Percentiles rank a stretch among this genome's conserved stretches.
phyloP scores from a whole-genome alignment of 1,140 invertebrate genomes.

The Papilio xuthus region DNA sequence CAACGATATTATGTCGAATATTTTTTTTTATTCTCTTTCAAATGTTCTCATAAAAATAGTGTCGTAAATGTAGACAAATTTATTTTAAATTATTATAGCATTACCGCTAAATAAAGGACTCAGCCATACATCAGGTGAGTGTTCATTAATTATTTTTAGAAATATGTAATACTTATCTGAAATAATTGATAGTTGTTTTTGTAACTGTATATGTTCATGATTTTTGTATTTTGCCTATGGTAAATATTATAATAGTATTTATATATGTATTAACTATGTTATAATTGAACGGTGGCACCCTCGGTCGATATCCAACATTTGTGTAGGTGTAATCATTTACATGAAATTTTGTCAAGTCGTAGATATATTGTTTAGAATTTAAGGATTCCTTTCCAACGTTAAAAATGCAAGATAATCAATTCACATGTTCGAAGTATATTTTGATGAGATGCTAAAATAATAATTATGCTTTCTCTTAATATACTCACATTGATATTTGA shows the following conservation, averaged over 20 bases:
- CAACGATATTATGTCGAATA: conserved; percentile 56
- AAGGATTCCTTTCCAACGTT: background rate
- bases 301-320: conserved; percentile 44
- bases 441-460: conserved; percentile 42
- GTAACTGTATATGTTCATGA: conserved; percentile 52
- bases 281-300: conserved; percentile 33
- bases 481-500: conserved; percentile 51
- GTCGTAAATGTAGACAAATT: conserved; percentile 49
- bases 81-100: conserved; percentile 44
- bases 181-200: conserved; percentile 42
- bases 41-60: conserved; percentile 54
- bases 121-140: conserved; percentile 42
- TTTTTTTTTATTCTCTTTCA: conserved; percentile 52
- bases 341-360: conserved; percentile 12
- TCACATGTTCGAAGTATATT: conserved; percentile 47
- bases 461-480: conserved; percentile 61
- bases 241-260: conserved; percentile 38
- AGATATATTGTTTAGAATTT: background rate
- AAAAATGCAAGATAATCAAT: conserved; percentile 39
- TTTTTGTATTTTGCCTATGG: conserved; percentile 42
- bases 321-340: conserved; percentile 62
- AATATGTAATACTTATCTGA: background rate
- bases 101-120: background rate
- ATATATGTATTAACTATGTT: background rate
- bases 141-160: background rate